Base-by-base conservation (phyloP, 2,113 vertebrate genomes). In the Coryphaenoides rupestris region DNA sequence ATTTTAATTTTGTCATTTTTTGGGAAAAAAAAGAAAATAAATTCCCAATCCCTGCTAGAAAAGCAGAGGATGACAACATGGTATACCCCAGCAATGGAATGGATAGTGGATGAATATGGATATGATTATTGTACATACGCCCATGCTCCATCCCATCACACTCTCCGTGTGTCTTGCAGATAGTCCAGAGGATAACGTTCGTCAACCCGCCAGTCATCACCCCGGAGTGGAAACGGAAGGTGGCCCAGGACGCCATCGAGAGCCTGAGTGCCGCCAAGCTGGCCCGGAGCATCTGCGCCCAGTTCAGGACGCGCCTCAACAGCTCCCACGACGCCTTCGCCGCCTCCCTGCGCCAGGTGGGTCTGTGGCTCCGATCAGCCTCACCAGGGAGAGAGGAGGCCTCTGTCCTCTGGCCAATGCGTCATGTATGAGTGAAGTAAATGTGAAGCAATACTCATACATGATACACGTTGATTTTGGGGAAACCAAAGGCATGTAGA, bases 181-280 rank as follows among this genome's bases (percentile, higher is more conserved):
- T 99, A 47, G 94, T 98, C 80, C 97, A 98, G 84, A 81, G 96
- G 72, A 91, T 99, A 68, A 92, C 96, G 0, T 98, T 95, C 88
- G 95, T 98, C 21, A 98, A 94, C 75, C 96, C 97, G 3, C 97
- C 97, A 0, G 90, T 94, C 74, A 89, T 98, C 83, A 95, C 87
- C 2, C 81, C 89, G 0, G 97, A 98, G 57, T 99, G 97, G 97
- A 99, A 98, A 85, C 90, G 95, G 63, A 98, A 96, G 75, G 93
- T 98, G 61, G 97, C 96, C 60, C 97, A 99, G 83, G 97, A 99
- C 0, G 96, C 97, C 56, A 99, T 99, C 0, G 97, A 99, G 86
- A 98, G 96, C 82, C 93, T 99, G 54, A 98, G 96, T 0, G 96
- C 97, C 0, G 94, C 96, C 73, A 98, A 98, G 70, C 82, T 99